Conservation (phyloP, 2,888 invertebrate species). For the Creontiades dilutus region DNA sequence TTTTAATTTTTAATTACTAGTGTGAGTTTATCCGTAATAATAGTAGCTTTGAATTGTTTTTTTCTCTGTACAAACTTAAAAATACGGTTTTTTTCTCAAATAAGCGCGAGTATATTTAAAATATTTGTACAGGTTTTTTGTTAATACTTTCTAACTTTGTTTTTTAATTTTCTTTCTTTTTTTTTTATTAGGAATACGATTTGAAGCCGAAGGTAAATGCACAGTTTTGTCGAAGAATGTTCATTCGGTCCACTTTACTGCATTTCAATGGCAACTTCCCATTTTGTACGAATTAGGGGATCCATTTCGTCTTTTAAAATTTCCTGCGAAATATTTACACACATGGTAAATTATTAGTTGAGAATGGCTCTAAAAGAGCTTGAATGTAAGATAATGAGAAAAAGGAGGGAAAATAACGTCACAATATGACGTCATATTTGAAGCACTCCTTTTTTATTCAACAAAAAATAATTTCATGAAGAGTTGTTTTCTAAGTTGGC, state of each 20-base stretch:
- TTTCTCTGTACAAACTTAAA: slow-evolving; percentile 44
- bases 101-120: slow-evolving; percentile 46
- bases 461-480: too few species aligned
- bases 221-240: background rate
- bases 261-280: too few species aligned
- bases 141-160: slow-evolving; percentile 8
- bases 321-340: too few species aligned
- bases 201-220: background rate
- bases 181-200: background rate
- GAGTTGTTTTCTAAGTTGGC: too few species aligned
- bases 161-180: background rate
- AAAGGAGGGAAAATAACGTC: too few species aligned
- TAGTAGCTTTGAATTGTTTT: slow-evolving; percentile 15
- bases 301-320: background rate
- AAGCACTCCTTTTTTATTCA: too few species aligned
- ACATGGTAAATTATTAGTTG: too few species aligned
- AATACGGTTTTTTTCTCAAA: slow-evolving; percentile 38
- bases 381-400: too few species aligned
- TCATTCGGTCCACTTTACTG: background rate
- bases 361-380: too few species aligned
- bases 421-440: too few species aligned
- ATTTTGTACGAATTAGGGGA: background rate
- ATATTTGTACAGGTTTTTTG: slow-evolving; percentile 33
- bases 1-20: background rate
- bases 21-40: slow-evolving; percentile 41